Base-by-base conservation (phyloP, 2,113 vertebrate genomes). In the Phaethornis superciliosus region DNA sequence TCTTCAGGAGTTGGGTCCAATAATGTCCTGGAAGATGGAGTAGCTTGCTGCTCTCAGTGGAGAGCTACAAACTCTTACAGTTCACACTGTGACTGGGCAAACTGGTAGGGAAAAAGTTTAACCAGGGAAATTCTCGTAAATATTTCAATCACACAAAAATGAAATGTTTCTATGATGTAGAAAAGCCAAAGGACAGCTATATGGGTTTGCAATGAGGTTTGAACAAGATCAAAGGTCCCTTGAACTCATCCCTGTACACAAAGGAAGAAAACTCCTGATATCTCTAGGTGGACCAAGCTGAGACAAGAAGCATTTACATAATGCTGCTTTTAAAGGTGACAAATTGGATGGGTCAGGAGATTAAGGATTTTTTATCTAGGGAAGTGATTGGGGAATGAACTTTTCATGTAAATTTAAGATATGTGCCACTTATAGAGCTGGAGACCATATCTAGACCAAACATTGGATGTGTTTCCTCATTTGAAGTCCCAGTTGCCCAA, bases 391-490 rank as follows among this genome's bases (percentile, higher is more conserved):
- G 11, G 22, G 26, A 75, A 37, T 47, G 14, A 55, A 55, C 22
- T 82, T 79, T 33, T 59, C 28, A 15, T 22, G 21, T 19, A 4
- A 76, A 68, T 71, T 90, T 55, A 68, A 87, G 78, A 35, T 26
- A 14, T 2, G 10, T 2, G 3, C 4, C 9, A 27, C 46, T 17
- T 33, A 5, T 8, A 42, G 42, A 54, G 3, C 17, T 44, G 59
- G 37, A 93, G 35, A 74, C 21, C 20, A 12, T 4, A 7, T 35
- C 24, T 56, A 65, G 51, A 55, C 4, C 4, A 37, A 80, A 69
- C 0, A 2, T 20, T n/a, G 8, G 30, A 23, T 51, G 37, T 20
- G 21, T 2, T 42, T 32, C 30, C 74, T 72, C 1, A 0, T n/a
- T 81, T 69, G 13, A 40, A 33, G 19, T 19, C n/a, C 24, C 10